A percentile compares a stretch with the other conserved stretches of the same genome.
Evolutionary conservation across 2,888 invertebrate species (phyloP).

Genomic region (Tenthredo livida): DNA sequence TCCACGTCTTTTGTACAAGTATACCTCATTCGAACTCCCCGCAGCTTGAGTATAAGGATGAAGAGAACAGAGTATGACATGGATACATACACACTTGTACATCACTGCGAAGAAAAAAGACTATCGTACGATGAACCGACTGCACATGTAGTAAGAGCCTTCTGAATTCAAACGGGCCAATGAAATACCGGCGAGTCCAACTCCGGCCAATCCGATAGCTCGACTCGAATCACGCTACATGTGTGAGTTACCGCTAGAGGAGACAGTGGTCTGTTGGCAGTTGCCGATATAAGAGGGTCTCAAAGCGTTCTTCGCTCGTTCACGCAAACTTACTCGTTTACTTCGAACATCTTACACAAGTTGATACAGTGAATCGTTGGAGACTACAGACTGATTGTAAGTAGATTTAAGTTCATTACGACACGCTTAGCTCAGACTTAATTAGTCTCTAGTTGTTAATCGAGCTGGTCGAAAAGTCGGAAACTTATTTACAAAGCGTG

Average conservation of each 20-base stretch:
- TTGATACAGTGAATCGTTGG: not conserved
- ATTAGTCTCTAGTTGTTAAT: not conserved
- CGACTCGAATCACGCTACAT: not conserved
- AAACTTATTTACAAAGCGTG: not conserved
- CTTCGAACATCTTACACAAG: not conserved
- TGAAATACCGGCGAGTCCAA: not conserved
- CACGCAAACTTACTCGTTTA: not conserved
- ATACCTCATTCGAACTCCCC: constrained; percentile 22
- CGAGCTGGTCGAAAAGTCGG: not conserved
- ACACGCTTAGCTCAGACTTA: not conserved
- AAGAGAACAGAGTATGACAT: not conserved
- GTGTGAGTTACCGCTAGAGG: constrained; percentile 35
- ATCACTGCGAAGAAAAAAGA: constrained; percentile 17
- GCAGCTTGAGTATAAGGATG: not conserved
- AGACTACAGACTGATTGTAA: constrained; percentile 38
- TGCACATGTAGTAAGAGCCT: not conserved
- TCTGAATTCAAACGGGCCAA: constrained; percentile 56
- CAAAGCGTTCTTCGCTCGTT: constrained; percentile 26
- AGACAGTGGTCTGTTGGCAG: constrained; percentile 39
- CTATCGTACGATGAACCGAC: not conserved
- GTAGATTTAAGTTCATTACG: not conserved
- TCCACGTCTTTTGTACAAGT: not conserved
- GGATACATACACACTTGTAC: not conserved
- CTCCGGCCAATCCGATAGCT: constrained; percentile 3
- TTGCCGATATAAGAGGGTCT: constrained; percentile 46